Conservation (phyloP, 2,113 vertebrate genomes). For the Mormyrus lacerda region DNA sequence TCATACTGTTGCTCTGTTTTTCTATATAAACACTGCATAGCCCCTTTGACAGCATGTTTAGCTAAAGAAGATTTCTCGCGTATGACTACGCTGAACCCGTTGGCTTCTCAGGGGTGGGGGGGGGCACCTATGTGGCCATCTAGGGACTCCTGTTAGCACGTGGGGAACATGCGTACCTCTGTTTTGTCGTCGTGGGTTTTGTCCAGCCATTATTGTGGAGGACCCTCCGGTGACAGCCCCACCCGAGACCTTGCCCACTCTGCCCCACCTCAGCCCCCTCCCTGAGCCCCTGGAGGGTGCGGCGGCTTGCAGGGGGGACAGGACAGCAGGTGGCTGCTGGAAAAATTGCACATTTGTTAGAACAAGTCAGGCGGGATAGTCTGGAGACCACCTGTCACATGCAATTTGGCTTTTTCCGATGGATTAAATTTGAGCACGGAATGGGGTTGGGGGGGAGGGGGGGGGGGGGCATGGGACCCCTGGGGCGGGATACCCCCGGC, state of each 20-base stretch:
- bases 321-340: conserved; percentile 57
- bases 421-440: conserved; percentile 36
- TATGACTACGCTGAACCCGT: not conserved
- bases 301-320: not conserved
- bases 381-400: conserved; percentile 59
- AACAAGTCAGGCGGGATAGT: conserved; percentile 53
- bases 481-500: not conserved
- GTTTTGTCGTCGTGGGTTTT: not conserved
- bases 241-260: not conserved
- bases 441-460: conserved; percentile 5
- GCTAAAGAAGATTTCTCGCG: not conserved
- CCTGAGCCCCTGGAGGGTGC: not conserved
- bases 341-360: conserved; percentile 55
- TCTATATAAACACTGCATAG: not conserved
- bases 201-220: not conserved
- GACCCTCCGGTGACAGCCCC: not conserved
- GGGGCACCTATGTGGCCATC: not conserved
- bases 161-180: not conserved
- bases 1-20: not conserved
- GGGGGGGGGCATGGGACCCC: no score
- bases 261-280: not conserved
- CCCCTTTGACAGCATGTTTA: not conserved
- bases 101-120: not conserved
- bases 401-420: conserved; percentile 54
- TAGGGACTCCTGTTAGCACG: not conserved